phyloP scores from a whole-genome alignment of 2,797 vertebrate species.

The Mormyrus hasselquistii region DNA sequence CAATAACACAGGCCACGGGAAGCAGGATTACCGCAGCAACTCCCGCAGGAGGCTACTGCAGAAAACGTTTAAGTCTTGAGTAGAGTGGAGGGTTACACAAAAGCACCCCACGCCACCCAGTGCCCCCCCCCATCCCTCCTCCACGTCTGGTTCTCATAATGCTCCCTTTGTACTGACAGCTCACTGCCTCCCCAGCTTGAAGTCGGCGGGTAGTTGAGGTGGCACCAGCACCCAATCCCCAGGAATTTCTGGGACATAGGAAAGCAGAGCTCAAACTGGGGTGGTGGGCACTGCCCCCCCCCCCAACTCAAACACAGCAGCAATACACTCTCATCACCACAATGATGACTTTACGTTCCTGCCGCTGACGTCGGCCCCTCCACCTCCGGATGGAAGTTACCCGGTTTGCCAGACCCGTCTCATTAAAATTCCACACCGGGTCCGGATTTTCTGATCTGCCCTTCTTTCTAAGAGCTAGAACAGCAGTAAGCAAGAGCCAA shows the following conservation, averaged over 20 bases:
- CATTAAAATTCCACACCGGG: background rate
- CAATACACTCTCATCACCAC: background rate
- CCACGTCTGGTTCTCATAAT: slow-evolving; percentile 17
- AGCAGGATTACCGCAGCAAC: background rate
- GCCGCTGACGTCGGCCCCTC: background rate
- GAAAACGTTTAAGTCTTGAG: background rate
- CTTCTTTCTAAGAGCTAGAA: background rate
- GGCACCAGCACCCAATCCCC: background rate
- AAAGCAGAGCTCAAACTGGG: background rate
- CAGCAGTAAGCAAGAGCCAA: background rate
- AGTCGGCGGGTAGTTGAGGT: background rate
- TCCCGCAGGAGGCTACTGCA: background rate
- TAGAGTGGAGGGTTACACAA: background rate
- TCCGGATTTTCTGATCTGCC: background rate
- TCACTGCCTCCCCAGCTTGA: background rate
- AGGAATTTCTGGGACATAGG: background rate
- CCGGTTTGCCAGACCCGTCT: background rate
- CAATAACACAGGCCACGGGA: background rate
- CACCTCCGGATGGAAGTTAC: background rate
- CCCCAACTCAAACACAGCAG: background rate
- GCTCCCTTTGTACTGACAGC: slow-evolving; percentile 15
- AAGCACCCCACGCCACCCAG: background rate
- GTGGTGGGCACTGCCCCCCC: background rate
- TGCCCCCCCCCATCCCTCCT: background rate
- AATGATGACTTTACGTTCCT: background rate